These are phyloP conservation scores for Nycticebus coucang DNA, from an alignment of 2,113 vertebrate species.

Conservation along the genomic window DNA sequence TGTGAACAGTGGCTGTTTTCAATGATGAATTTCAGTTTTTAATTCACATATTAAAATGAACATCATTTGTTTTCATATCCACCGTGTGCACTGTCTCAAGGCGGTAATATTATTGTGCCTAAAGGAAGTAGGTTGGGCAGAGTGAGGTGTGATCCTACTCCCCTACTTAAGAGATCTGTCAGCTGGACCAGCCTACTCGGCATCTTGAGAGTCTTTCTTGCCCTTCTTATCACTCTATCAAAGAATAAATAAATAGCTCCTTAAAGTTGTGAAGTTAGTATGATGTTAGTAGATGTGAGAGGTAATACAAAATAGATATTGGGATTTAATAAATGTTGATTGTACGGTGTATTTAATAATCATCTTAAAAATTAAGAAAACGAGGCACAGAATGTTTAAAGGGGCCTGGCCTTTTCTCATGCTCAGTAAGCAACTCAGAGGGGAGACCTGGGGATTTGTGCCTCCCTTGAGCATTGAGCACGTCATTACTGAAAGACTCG, in stretches of 20 bases:
- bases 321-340: not conserved
- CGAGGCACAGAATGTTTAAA: not conserved
- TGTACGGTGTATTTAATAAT: not conserved
- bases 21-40: not conserved
- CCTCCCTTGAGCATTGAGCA: rapidly evolving
- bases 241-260: not conserved
- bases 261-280: not conserved
- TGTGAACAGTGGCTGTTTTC: not conserved
- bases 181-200: not conserved
- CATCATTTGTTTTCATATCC: not conserved
- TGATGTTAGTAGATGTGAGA: no score
- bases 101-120: not conserved
- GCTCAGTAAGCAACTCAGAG: not conserved
- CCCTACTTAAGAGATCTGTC: not conserved
- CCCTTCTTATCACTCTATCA: not conserved
- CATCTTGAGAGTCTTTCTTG: not conserved
- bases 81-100: not conserved
- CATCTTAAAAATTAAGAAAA: not conserved
- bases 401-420: not conserved
- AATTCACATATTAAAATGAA: not conserved
- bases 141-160: not conserved
- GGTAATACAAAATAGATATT: not conserved
- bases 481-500: not conserved
- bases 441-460: not conserved
- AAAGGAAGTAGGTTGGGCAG: not conserved